Percentiles rank a stretch among this genome's conserved stretches.
phyloP scores from a whole-genome alignment of 1,140 invertebrate species.

The Drosophila albomicans region DNA sequence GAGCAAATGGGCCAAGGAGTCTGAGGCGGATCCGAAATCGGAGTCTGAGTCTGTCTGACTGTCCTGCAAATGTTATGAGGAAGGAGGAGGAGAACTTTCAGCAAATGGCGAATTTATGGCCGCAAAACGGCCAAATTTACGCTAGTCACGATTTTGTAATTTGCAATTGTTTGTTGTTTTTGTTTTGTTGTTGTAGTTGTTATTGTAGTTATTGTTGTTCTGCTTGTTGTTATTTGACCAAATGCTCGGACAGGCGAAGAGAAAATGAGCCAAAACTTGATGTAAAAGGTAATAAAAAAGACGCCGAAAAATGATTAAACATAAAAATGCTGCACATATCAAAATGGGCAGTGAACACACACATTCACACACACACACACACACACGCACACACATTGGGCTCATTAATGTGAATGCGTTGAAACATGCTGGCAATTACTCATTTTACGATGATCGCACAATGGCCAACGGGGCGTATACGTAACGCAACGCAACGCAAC shows the following conservation, averaged over 20 bases:
- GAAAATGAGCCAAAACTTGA: constrained; percentile 50
- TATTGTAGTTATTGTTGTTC: constrained; percentile 17
- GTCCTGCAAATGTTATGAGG: constrained; percentile 9
- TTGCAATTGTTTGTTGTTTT: constrained; percentile 53
- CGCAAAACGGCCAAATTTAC: constrained; percentile 58
- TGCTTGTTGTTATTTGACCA: constrained; percentile 19
- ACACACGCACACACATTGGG: constrained; percentile 29
- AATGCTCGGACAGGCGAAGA: constrained; percentile 18
- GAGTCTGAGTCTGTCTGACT: constrained; percentile 1
- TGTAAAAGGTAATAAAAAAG: constrained; percentile 60
- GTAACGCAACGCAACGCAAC: constrained; percentile 17
- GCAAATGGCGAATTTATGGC: constrained; percentile 60
- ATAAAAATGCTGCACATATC: constrained; percentile 66
- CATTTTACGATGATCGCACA: constrained; percentile 73
- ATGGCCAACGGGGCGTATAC: constrained; percentile 64
- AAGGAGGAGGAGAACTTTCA: constrained; percentile 16
- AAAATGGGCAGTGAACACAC: constrained; percentile 40
- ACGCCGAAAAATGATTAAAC: constrained; percentile 72
- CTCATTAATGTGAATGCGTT: constrained; percentile 67
- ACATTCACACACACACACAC: constrained; percentile 18
- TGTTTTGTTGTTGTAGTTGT: constrained; percentile 40
- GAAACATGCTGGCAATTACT: constrained; percentile 76
- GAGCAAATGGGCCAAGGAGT: constrained; percentile 14
- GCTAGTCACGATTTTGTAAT: constrained; percentile 70
- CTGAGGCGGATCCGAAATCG: not conserved